phyloP scores from a whole-genome alignment of 2,797 vertebrate species.

The Halcyon smyrnensis region DNA sequence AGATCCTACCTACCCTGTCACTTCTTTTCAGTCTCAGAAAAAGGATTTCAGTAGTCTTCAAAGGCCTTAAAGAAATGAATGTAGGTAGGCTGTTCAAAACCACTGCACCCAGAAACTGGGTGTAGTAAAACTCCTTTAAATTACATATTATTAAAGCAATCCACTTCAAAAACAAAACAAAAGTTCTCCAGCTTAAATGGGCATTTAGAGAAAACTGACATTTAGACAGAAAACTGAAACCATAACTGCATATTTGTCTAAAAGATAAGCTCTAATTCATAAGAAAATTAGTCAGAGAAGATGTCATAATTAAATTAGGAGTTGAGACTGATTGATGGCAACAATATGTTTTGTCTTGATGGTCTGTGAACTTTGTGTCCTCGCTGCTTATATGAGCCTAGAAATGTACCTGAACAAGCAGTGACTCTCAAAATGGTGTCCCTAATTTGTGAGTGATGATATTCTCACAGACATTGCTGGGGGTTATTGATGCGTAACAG shows the following conservation, averaged over 20 bases:
- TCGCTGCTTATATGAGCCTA: neutral
- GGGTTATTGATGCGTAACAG: neutral
- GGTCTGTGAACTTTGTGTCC: neutral
- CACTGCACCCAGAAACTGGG: neutral
- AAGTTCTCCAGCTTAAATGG: neutral
- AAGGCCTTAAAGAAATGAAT: neutral
- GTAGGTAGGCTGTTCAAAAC: neutral
- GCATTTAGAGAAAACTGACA: neutral
- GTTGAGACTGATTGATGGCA: neutral
- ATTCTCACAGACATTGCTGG: neutral
- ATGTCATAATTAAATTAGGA: neutral
- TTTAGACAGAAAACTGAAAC: neutral
- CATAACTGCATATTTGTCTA: neutral
- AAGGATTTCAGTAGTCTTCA: neutral
- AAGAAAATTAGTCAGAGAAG: neutral
- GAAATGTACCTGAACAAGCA: neutral
- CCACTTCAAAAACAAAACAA: neutral
- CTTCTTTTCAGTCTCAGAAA: neutral
- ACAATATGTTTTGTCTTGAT: neutral
- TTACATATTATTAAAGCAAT: neutral
- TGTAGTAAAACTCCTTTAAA: neutral
- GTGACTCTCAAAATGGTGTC: neutral
- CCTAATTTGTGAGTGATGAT: neutral
- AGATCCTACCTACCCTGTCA: neutral
- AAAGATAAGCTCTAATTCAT: neutral